Base-by-base conservation (phyloP, 2,113 vertebrate species). In the Apodemus sylvaticus region DNA sequence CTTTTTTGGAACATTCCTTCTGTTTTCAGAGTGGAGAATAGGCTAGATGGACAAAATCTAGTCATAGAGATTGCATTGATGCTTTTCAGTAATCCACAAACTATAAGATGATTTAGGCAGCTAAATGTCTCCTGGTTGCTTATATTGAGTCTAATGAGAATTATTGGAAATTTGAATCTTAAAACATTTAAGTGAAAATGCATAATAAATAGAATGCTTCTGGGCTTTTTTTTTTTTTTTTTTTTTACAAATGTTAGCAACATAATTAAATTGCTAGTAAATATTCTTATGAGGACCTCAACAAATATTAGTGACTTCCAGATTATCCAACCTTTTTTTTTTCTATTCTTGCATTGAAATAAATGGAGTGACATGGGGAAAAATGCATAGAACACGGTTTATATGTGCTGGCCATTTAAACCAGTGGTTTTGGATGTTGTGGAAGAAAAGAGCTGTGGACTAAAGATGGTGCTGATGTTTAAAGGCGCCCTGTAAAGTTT, bases 391-490 rank as follows among this genome's bases (percentile, higher is more conserved):
- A 94, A 97, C 96, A 92, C 96, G 95, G 95, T 97, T 97, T 94
- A 96, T 93, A 95, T 91, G 96, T 89, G 82, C 91, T 96, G 94
- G 97, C 95, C 97, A 91, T 94, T 97, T 94, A 97, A 97, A 96
- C 92, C 96, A 97, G 97, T 97, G 96, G 94, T 96, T 98, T 97
- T 96, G 96, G 94, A 97, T 89, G 86, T 89, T 94, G 96, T 96
- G 92, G 95, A 97, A 97, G 96, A 96, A 97, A 97, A 96, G 94
- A 95, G 88, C 92, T 95, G 82, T 91, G 82, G 89, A 97, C 96
- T 96, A 97, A 96, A 97, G 97, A 96, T 95, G 90, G 95, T 93
- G 78, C 82, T 95, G 94, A 96, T 96, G 97, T 97, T 97, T 97
- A 95, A 97, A 96, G 90, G 36, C 39, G 95, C 73, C 96, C 95